phyloP scores from a whole-genome alignment of 2,797 vertebrate genomes.

The Macropodus opercularis region DNA sequence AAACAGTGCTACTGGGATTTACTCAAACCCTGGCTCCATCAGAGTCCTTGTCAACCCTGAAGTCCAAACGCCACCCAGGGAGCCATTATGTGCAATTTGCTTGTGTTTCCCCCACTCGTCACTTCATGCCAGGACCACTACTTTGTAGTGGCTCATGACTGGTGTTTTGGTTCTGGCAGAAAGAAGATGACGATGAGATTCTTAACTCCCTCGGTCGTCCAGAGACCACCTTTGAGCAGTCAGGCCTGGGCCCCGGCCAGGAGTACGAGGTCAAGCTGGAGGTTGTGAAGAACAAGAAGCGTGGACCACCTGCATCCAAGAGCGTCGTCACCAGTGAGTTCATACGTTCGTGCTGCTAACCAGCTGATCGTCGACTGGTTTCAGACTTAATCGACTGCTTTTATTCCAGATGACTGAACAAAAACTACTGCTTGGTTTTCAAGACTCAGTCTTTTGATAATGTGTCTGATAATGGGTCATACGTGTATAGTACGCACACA shows the following conservation, averaged over 20 bases:
- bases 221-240: conserved; percentile 94
- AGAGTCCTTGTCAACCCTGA: conserved; percentile 40
- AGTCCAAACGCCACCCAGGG: conserved; percentile 47
- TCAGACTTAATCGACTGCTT: background rate
- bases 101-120: conserved; percentile 36
- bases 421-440: background rate
- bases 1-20: conserved; percentile 51
- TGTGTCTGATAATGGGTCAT: no score
- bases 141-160: conserved; percentile 54
- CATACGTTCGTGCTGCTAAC: conserved; percentile 19
- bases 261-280: conserved; percentile 97
- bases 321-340: conserved; percentile 92
- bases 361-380: conserved; percentile 24
- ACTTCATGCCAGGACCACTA: conserved; percentile 35
- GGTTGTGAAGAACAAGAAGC: conserved; percentile 93
- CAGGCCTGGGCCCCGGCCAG: conserved; percentile 93
- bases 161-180: conserved; percentile 81
- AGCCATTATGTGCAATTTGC: conserved; percentile 61
- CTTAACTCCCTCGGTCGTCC: conserved; percentile 89
- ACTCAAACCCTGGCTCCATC: conserved; percentile 50
- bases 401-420: background rate
- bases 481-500: no score
- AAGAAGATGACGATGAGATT: conserved; percentile 95
- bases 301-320: conserved; percentile 89
- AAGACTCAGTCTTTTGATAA: background rate